A percentile compares a stretch with the other conserved stretches of the same genome.
Conservation (phyloP, 2,888 invertebrate genomes). For the Philopedon plagiatum region DNA sequence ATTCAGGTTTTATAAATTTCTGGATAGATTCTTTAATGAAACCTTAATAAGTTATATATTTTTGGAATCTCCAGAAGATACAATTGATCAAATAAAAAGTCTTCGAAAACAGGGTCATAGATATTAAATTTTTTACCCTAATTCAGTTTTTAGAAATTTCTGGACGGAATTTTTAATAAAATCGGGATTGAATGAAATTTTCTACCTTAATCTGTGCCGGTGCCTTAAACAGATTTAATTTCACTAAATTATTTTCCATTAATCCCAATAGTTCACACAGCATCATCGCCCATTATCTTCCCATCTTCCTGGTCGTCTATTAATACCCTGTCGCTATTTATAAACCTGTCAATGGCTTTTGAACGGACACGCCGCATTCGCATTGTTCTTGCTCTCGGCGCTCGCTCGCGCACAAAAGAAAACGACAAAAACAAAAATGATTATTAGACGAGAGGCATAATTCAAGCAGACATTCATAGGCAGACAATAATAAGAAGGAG, state of each 20-base stretch:
- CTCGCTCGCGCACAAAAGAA: slow-evolving; percentile 2
- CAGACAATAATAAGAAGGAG: slow-evolving; percentile 40
- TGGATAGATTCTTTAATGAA: too few relatives aligned
- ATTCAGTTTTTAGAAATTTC: too few relatives aligned
- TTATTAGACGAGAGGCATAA: slow-evolving; percentile 27
- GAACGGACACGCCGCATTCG: slow-evolving; percentile 8
- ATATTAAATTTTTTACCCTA: too few relatives aligned
- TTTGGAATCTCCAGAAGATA: too few relatives aligned
- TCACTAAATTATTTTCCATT: neutral
- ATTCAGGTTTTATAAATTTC: too few relatives aligned
- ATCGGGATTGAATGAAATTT: too few relatives aligned
- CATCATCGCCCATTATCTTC: neutral
- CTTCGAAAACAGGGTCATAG: too few relatives aligned
- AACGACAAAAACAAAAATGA: slow-evolving; percentile 26
- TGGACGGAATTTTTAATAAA: too few relatives aligned
- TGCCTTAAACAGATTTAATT: neutral
- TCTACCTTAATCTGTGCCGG: too few relatives aligned
- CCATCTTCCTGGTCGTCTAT: neutral
- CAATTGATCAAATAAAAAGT: too few relatives aligned
- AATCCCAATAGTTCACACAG: neutral
- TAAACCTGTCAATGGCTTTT: slow-evolving; percentile 36
- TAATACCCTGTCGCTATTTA: slow-evolving; percentile 23
- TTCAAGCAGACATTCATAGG: slow-evolving; percentile 33
- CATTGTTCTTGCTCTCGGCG: slow-evolving; percentile 20
- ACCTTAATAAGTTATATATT: too few relatives aligned